phyloP scores from a whole-genome alignment of 2,888 invertebrate genomes.

The Acleris cristana region DNA sequence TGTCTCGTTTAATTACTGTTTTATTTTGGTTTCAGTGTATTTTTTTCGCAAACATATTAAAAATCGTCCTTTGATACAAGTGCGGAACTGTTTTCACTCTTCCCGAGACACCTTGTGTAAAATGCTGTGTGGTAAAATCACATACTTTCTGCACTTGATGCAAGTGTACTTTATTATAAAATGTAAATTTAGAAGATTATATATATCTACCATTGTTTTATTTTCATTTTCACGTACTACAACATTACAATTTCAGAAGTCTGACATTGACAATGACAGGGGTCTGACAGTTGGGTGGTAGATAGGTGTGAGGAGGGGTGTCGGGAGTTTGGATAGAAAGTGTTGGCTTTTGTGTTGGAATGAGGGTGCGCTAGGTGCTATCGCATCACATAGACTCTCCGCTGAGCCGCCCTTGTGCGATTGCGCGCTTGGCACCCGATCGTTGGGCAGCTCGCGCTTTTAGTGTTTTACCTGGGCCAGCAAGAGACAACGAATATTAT shows the following conservation, averaged over 20 bases:
- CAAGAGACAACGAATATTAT: conserved; percentile 69
- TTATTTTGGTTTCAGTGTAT: too few species aligned
- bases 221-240: too few species aligned
- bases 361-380: conserved; percentile 44
- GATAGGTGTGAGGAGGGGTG: conserved; percentile 33
- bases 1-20: too few species aligned
- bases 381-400: conserved; percentile 45
- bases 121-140: too few species aligned
- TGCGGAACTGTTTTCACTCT: too few species aligned
- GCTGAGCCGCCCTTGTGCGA: conserved; percentile 50
- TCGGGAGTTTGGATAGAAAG: conserved; percentile 42
- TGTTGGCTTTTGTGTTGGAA: conserved; percentile 42
- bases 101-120: too few species aligned
- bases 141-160: too few species aligned
- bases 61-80: too few species aligned
- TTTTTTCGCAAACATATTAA: too few species aligned
- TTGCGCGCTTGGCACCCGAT: conserved; percentile 64
- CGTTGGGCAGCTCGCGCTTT: conserved; percentile 53
- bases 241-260: background rate
- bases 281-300: conserved; percentile 36
- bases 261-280: conserved; percentile 30
- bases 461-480: conserved; percentile 58
- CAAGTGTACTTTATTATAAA: too few species aligned
- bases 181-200: too few species aligned
- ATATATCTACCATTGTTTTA: too few species aligned